Percentiles rank a stretch among this genome's conserved stretches.
These are phyloP conservation scores for Sthenelais limicola DNA, from an alignment of 2,888 invertebrate genomes.

Conservation along the genomic window DNA sequence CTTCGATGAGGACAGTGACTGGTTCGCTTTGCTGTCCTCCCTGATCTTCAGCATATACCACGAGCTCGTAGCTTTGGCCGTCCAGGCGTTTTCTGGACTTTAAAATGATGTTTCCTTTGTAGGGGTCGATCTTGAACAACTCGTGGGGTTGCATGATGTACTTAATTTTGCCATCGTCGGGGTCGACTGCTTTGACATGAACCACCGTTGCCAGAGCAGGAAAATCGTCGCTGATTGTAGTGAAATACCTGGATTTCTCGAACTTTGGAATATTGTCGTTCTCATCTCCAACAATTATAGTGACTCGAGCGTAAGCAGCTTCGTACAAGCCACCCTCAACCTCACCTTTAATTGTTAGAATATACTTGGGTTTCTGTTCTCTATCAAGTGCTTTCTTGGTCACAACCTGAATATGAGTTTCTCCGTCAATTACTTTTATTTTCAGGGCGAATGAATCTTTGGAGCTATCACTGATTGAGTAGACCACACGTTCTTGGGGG, in stretches of 20 bases:
- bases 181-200: conserved; percentile 43
- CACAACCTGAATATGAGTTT: conserved; percentile 50
- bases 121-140: conserved; percentile 43
- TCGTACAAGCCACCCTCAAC: conserved; percentile 76
- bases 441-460: conserved; percentile 46
- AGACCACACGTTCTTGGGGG: conserved; percentile 10
- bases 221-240: conserved; percentile 43
- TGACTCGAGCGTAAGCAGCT: conserved; percentile 75
- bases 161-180: conserved; percentile 44
- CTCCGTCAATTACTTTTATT: conserved; percentile 30
- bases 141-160: conserved; percentile 45
- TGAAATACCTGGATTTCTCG: conserved; percentile 41
- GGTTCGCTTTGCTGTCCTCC: conserved; percentile 44
- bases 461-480: conserved; percentile 44
- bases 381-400: conserved; percentile 81
- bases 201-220: conserved; percentile 40
- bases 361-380: conserved; percentile 82
- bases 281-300: conserved; percentile 45
- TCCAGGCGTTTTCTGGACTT: conserved; percentile 34
- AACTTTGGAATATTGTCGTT: conserved; percentile 50
- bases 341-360: conserved; percentile 77
- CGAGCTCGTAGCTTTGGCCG: conserved; percentile 36
- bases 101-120: conserved; percentile 40
- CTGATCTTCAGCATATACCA: conserved; percentile 43
- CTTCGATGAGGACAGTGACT: conserved; percentile 41